Evolutionary conservation across 2,797 vertebrate species (phyloP), one percentile per base, ranked within the genome.

Genomic region (Rhadinocentrus ornatus): DNA sequence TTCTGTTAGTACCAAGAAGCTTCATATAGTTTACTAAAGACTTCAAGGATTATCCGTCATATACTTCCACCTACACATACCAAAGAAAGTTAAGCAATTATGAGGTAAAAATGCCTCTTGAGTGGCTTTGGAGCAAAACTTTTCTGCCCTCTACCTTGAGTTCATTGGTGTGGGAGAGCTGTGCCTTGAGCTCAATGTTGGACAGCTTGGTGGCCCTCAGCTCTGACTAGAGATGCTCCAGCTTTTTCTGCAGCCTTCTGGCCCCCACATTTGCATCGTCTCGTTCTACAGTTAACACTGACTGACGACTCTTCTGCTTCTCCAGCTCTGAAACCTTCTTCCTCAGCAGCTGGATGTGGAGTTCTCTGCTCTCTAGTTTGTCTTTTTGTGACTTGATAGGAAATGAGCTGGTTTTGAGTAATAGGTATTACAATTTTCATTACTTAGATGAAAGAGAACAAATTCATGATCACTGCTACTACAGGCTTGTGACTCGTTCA

Each of bases 251-350:
- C 69, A 98, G 84, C 78, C 92, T 97, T 81, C 80, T 91, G 62
- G 88, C 68, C 29, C 94, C 10, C 0, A 94, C 71, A 13, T 89
- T 92, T 57, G 94, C 94, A 6, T 96, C 94, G 0, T 96, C 95
- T 63, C 93, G 91, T 78, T 96, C 94, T 62, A 90, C 73, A 0
- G 91, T 92, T 88, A 96, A 18, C 1, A 88, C 87, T 0, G 93
- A 93, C 9, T 88, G 91, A n/a, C 79, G 80, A 82, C 93, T 93
- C 79, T 90, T 96, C 87, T 97, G 95, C 71, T 95, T 95, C 88
- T 98, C 96, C 89, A 98, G 86, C 69, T 96, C 95, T 0, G 83
- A 78, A 64, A 98, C 90, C 86, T 98, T 97, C 90, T 93, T 96
- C 62, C 93, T 92, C 85, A 99, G 90, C 27, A 98, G 90, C 50